These are phyloP conservation scores for Dendroctonus ponderosae DNA, from an alignment of 1,140 invertebrate genomes.

Conservation along the genomic window DNA sequence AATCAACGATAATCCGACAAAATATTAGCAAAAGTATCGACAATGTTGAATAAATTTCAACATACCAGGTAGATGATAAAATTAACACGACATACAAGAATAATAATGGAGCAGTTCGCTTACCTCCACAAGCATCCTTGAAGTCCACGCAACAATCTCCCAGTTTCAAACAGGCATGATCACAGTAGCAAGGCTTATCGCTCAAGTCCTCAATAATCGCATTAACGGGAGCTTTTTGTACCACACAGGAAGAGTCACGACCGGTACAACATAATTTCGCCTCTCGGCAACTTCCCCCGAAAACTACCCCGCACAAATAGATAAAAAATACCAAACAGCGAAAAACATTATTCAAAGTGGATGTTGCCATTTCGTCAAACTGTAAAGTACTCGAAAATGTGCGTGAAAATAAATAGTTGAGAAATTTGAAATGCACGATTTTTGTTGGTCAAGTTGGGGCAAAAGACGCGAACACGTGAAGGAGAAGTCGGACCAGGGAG, in stretches of 20 bases:
- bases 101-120: constrained; percentile 42
- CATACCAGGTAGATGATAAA: too few species aligned
- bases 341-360: not conserved
- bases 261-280: constrained; percentile 77
- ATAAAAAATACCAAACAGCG: constrained; percentile 10
- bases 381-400: not conserved
- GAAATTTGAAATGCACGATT: too few species aligned
- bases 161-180: constrained; percentile 82
- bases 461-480: constrained; percentile 17
- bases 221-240: constrained; percentile 78
- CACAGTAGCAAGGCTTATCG: constrained; percentile 86
- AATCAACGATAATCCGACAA: too few species aligned
- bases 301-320: constrained; percentile 25
- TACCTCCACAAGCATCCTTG: constrained; percentile 82
- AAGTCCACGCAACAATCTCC: constrained; percentile 85
- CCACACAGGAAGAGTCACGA: constrained; percentile 81
- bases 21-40: too few species aligned
- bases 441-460: not conserved
- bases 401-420: not conserved
- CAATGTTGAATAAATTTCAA: too few species aligned
- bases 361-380: not conserved
- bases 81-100: too few species aligned
- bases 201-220: constrained; percentile 76
- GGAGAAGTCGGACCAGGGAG: not conserved
- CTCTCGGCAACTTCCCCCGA: constrained; percentile 68